A percentile compares a stretch with the other conserved stretches of the same genome.
Conservation (phyloP, 64 coral and sea anemone genomes). For the Catalaphyllia jardinei region DNA sequence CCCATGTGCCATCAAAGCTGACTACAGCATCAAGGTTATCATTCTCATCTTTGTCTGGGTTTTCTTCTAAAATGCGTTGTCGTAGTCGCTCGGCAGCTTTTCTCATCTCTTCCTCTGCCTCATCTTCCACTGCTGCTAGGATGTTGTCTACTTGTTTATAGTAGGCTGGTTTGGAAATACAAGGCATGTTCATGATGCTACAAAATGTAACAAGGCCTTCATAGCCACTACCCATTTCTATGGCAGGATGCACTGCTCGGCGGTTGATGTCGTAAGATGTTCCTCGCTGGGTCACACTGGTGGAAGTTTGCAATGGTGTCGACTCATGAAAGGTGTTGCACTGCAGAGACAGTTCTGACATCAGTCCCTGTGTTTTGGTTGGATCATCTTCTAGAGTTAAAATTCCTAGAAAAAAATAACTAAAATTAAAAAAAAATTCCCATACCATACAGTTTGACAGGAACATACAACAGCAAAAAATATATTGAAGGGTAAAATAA, state of each 20-base stretch:
- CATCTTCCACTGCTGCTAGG: not conserved
- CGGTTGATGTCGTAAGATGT: constrained; percentile 1
- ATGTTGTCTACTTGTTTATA: constrained; percentile 33
- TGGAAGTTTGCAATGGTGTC: not conserved
- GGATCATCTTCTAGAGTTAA: constrained; percentile 1
- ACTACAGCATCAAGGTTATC: not conserved
- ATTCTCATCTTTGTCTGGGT: not conserved
- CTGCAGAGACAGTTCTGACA: constrained; percentile 15
- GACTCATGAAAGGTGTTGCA: not conserved
- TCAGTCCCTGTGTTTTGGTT: constrained; percentile 16
- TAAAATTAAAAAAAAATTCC: no score
- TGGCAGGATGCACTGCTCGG: not conserved
- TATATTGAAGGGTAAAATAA: no score
- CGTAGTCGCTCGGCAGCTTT: not conserved
- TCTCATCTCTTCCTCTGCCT: not conserved
- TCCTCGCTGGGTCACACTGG: not conserved
- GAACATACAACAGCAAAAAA: not conserved
- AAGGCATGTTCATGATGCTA: constrained; percentile 36
- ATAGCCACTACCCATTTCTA: not conserved
- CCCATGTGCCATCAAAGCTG: constrained; percentile 1
- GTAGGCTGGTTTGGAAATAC: not conserved
- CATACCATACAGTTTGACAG: not conserved
- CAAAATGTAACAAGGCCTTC: constrained; percentile 26
- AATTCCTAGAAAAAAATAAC: not conserved
- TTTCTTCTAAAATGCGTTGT: not conserved